phyloP scores from a whole-genome alignment of 2,888 invertebrate genomes.

The Volucella bombylans region DNA sequence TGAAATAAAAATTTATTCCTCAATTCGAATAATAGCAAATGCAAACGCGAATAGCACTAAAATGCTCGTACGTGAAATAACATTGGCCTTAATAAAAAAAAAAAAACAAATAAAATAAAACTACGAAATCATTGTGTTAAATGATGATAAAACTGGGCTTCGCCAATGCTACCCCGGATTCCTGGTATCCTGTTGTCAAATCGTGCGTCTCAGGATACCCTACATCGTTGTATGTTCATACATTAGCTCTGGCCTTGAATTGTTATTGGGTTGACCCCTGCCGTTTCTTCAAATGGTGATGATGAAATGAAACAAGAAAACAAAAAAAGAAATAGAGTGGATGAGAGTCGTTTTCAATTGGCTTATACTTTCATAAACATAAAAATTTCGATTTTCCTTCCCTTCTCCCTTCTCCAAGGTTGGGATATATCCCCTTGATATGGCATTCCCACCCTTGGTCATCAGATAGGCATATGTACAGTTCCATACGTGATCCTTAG shows the following conservation, averaged over 20 bases:
- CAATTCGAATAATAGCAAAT: no score
- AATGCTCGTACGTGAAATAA: constrained; percentile 7
- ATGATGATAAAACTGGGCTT: constrained; percentile 20
- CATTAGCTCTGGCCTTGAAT: constrained; percentile 8
- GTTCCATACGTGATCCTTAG: background rate
- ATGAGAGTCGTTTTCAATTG: constrained; percentile 52
- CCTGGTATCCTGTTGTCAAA: constrained; percentile 2
- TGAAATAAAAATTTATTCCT: no score
- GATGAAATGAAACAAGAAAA: constrained; percentile 32
- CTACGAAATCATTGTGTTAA: constrained; percentile 33
- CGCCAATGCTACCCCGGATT: constrained; percentile 13
- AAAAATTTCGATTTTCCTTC: constrained; percentile 47
- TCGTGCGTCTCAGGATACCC: constrained; percentile 11
- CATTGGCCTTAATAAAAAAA: constrained; percentile 13
- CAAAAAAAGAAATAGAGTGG: constrained; percentile 1
- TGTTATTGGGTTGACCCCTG: constrained; percentile 43
- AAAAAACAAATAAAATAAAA: constrained; percentile 13
- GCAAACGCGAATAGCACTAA: constrained; percentile 7
- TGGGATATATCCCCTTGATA: background rate
- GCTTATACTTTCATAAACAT: constrained; percentile 49
- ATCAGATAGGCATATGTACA: constrained; percentile 12
- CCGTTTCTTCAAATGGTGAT: constrained; percentile 19
- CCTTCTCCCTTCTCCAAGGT: constrained; percentile 12
- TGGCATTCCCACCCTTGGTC: constrained; percentile 13
- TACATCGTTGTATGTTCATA: background rate